Evolutionary conservation across 2,797 vertebrate species (phyloP), one percentile per base, ranked within the genome.

Genomic region (Lepus townsendii): DNA sequence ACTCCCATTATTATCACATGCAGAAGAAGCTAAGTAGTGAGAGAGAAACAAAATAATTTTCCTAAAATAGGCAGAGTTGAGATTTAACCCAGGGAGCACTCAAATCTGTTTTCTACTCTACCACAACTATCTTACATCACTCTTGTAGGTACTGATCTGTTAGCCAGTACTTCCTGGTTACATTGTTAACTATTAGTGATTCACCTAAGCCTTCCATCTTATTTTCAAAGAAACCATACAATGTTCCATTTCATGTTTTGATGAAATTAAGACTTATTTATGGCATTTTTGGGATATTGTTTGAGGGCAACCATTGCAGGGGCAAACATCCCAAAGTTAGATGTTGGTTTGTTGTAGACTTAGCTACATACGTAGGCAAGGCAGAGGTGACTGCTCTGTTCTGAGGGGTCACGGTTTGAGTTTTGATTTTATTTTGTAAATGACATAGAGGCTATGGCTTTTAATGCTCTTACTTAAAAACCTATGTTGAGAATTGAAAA

Each of bases 401-500:
- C 30, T 66, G 71, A 88, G 62, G 27, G 32, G 16, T 60, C 69
- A 54, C 75, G 57, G 66, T 83, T 92, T 86, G 47, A 54, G 60
- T 83, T 62, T 93, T 86, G 65, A 47, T 47, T 47, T 47, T 47
- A 77, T 87, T 92, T 97, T 84, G 19, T 78, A 69, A 94, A 73
- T 78, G n/a, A 91, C 72, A 73, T 22, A 50, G 27, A 16, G 75
- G 83, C 1, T 3, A 24, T 30, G 9, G 22, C 42, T 91, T 92
- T 75, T 68, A 92, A 38, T 38, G 68, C 10, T 94, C 50, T 66
- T 50, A 32, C 62, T 90, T 95, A 83, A 95, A 95, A 78, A 68
- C 83, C 92, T 88, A 63, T 63, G 38, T 47, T 72, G 60, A 86
- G 47, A n/a, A 88, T 93, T 38, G 65, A 57, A 93, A 52, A 9